Evolutionary conservation across 1,140 invertebrate species (phyloP).

Genomic region (Octopus sinensis): DNA sequence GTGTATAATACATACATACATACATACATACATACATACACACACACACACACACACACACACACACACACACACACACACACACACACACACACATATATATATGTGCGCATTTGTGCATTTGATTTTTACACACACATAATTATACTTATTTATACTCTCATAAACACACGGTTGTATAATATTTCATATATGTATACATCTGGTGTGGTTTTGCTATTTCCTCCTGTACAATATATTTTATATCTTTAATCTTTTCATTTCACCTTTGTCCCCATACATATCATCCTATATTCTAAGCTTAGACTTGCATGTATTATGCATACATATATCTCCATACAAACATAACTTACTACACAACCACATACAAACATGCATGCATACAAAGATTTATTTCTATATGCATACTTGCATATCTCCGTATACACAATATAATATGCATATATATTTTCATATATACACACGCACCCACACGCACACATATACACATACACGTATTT

Average conservation of each 20-base stretch:
- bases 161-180: not conserved
- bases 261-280: not conserved
- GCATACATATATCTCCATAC: not conserved
- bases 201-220: not conserved
- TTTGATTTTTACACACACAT: not conserved
- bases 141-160: not conserved
- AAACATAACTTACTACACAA: not conserved
- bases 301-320: conserved; percentile 3
- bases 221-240: not conserved
- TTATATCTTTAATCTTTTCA: not conserved
- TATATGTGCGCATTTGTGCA: not conserved
- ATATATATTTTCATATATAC: not conserved
- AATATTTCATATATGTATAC: not conserved
- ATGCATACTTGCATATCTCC: conserved; percentile 8
- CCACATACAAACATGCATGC: not conserved
- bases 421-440: not conserved
- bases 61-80: not conserved
- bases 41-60: not conserved
- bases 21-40: not conserved
- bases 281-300: not conserved
- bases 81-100: not conserved
- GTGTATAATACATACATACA: no score
- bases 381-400: conserved; percentile 8
- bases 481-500: not conserved
- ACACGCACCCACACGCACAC: not conserved